Percentiles rank a stretch among this genome's conserved stretches.
Conservation (phyloP, 2,113 vertebrate species). For the Zosterops lateralis region DNA sequence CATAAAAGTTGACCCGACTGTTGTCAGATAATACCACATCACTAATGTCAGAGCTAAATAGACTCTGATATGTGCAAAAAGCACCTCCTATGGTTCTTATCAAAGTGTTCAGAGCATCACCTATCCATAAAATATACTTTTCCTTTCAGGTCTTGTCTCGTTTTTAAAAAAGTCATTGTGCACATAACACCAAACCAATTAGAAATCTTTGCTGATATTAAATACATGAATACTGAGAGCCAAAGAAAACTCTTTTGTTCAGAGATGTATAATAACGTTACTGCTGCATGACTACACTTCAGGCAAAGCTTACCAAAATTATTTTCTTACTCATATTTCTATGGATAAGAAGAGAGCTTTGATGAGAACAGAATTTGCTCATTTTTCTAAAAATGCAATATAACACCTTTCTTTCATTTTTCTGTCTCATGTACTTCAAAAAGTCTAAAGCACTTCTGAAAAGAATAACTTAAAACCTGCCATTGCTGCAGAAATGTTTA, state of each 20-base stretch:
- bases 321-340: background rate
- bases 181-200: background rate
- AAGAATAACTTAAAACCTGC: background rate
- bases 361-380: background rate
- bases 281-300: background rate
- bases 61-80: background rate
- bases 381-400: background rate
- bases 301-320: background rate
- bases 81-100: background rate
- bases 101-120: background rate
- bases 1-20: conserved; percentile 31
- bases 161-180: background rate
- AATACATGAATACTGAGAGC: background rate
- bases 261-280: background rate
- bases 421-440: background rate
- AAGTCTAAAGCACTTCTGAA: background rate
- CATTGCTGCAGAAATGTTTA: background rate
- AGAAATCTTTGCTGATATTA: background rate
- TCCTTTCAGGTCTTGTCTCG: background rate
- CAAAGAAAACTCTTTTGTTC: background rate
- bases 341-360: background rate
- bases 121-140: background rate
- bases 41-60: background rate
- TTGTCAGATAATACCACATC: background rate
- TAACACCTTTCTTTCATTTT: background rate